Percentiles rank a stretch among this genome's conserved stretches.
phyloP scores from a whole-genome alignment of 2,888 invertebrate genomes.

The Charanyca ferruginea region DNA sequence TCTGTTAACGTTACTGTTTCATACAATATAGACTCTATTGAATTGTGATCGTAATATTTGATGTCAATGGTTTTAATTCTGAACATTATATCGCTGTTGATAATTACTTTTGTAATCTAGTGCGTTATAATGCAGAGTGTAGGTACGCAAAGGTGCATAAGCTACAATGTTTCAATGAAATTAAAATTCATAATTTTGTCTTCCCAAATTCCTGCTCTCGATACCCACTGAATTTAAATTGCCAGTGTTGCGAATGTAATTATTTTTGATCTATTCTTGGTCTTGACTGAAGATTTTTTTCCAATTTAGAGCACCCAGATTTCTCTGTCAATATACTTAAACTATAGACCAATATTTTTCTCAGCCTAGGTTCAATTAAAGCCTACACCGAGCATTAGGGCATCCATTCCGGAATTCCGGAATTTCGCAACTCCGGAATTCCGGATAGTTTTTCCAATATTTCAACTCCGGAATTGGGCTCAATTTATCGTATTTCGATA shows the following conservation, averaged over 20 bases:
- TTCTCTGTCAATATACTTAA: slow-evolving; percentile 4
- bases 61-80: slow-evolving; percentile 8
- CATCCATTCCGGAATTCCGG: too few relatives aligned
- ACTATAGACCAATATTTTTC: slow-evolving; percentile 16
- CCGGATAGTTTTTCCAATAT: too few relatives aligned
- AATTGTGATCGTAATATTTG: slow-evolving; percentile 22
- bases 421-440: too few relatives aligned
- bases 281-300: too few relatives aligned
- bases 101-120: slow-evolving; percentile 3
- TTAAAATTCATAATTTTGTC: too few relatives aligned
- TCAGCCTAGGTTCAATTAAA: slow-evolving; percentile 46
- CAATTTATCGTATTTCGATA: too few relatives aligned
- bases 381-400: slow-evolving; percentile 12
- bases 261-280: too few relatives aligned
- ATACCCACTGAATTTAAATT: too few relatives aligned
- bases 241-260: too few relatives aligned
- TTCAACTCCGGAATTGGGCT: too few relatives aligned
- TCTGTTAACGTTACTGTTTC: slow-evolving; percentile 58
- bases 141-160: background rate
- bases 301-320: background rate
- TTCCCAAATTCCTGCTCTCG: too few relatives aligned
- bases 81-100: background rate
- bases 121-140: background rate
- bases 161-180: background rate
- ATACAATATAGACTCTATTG: slow-evolving; percentile 43